Evolutionary conservation across 2,113 vertebrate species (phyloP).

Genomic region (Choloepus hoffmanni): DNA sequence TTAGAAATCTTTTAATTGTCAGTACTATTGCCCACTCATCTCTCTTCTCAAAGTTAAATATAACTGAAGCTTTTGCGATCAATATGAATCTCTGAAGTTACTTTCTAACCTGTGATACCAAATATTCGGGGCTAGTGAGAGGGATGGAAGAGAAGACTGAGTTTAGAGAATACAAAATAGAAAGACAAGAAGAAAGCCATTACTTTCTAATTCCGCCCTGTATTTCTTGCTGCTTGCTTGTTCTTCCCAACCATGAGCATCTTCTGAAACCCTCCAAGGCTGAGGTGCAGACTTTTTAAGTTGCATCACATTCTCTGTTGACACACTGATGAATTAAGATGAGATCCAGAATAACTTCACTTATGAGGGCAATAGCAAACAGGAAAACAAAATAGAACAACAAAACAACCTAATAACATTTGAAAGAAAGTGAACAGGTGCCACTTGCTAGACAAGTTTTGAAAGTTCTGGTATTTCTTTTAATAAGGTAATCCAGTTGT

Average conservation of each 20-base stretch:
- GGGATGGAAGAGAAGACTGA: not conserved
- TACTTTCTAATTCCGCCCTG: not conserved
- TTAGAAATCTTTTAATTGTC: constrained; percentile 10
- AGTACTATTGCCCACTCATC: not conserved
- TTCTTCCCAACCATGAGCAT: not conserved
- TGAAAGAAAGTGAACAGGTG: constrained; percentile 1
- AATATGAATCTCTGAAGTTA: not conserved
- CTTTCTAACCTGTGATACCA: not conserved
- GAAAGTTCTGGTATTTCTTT: constrained; percentile 33
- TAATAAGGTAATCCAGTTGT: not conserved
- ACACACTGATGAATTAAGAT: not conserved
- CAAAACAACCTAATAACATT: not conserved
- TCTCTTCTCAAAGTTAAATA: constrained; percentile 3
- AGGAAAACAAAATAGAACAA: not conserved
- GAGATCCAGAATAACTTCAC: not conserved
- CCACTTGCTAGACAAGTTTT: constrained; percentile 21
- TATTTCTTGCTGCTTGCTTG: not conserved
- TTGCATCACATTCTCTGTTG: not conserved
- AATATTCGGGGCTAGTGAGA: not conserved
- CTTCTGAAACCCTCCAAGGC: not conserved
- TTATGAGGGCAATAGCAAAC: not conserved
- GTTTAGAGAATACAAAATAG: not conserved
- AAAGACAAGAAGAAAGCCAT: not conserved
- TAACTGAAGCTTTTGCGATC: not conserved
- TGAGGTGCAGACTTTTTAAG: not conserved